Conservation (phyloP, 2,113 vertebrate genomes). For the Gnathonemus echidnorhynchus region DNA sequence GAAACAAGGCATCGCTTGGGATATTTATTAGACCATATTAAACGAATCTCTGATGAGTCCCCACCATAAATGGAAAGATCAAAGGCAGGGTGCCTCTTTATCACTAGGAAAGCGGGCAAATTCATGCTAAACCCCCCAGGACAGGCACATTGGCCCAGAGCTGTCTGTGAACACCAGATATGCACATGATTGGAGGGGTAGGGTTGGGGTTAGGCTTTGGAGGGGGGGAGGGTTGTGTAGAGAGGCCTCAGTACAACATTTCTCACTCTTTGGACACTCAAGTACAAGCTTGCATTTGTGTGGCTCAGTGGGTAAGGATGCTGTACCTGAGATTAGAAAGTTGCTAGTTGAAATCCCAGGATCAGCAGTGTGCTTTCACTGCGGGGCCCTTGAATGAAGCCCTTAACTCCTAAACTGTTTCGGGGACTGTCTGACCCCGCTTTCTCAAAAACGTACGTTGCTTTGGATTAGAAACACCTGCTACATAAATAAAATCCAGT, state of each 20-base stretch:
- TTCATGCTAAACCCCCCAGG: neutral
- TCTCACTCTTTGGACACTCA: neutral
- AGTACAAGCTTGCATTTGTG: neutral
- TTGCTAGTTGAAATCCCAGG: neutral
- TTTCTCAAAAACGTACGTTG: neutral
- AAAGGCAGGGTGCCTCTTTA: neutral
- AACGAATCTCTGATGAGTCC: neutral
- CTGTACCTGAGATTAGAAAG: neutral
- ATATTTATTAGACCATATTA: neutral
- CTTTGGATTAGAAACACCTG: neutral
- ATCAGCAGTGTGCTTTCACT: neutral
- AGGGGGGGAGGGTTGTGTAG: neutral
- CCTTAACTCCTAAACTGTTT: neutral
- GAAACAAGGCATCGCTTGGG: neutral
- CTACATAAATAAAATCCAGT: neutral
- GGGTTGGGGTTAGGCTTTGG: neutral
- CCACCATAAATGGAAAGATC: neutral
- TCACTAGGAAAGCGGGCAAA: neutral
- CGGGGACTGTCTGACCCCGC: neutral
- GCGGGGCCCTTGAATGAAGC: neutral
- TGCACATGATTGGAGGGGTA: neutral
- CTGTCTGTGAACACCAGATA: neutral
- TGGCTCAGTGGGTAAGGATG: neutral
- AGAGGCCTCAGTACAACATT: neutral
- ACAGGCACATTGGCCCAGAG: neutral